Base-by-base conservation (phyloP, 2,797 vertebrate genomes). In the Melanotaenia parkinsoni region DNA sequence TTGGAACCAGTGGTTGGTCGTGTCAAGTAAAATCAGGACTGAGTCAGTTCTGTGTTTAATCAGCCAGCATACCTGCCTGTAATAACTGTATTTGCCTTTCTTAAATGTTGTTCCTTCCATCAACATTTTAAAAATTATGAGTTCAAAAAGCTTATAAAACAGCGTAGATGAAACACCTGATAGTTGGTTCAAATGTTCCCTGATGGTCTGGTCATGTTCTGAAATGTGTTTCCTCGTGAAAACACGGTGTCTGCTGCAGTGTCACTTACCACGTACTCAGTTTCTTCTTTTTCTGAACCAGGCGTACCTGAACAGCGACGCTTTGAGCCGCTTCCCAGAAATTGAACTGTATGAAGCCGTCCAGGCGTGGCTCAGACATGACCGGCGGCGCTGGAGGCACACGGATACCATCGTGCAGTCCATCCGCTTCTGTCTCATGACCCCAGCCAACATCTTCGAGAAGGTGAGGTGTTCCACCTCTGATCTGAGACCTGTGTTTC, bases 391-490 rank as follows among this genome's bases (percentile, higher is more conserved):
- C 82, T 99, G 98, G 98, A 94, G 98, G 84, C 98, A 99, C 94
- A 98, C 98, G 3, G 98, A 99, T 93, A 94, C 96, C 89, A 96
- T 99, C 83, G 96, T 99, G 90, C 98, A 98, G 94, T 98, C 98
- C 84, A 94, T 99, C 92, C 97, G 98, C 91, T 99, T 99, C 95
- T 97, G 97, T 89, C 96, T 99, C 95, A 99, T 99, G 98, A 98
- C 96, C 33, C 97, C 98, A 5, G 96, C 97, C 87, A 97, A 96
- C 94, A 96, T 99, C 93, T 99, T 99, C 45, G 98, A 99, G 94
- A 99, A 99, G 96, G 98, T 98, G 92, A 89, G 94, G 22, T 0
- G 11, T 22, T n/a, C 47, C 6, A 7, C 8, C 43, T 47, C 18
- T 47, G 20, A n/a, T n/a, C 45, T 20, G 20, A 47, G 47, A 22